Conservation (phyloP, 2,797 vertebrate species). For the Pseudochirops corinnae region DNA sequence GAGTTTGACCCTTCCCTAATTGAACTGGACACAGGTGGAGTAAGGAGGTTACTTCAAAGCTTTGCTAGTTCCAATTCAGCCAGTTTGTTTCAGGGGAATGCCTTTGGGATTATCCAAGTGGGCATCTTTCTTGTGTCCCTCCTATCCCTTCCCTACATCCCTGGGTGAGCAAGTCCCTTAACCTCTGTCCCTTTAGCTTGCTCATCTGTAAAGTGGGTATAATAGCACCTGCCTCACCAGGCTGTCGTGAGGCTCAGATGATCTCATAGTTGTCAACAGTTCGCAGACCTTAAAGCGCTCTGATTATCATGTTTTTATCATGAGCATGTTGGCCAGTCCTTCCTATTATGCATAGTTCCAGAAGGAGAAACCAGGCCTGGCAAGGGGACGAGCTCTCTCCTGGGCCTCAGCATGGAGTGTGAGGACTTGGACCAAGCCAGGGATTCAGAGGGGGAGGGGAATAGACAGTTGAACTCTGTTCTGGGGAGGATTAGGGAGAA, state of each 20-base stretch:
- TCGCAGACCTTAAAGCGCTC: neutral
- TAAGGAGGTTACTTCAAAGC: neutral
- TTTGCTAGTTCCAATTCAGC: neutral
- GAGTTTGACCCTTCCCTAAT: neutral
- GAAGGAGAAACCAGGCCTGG: neutral
- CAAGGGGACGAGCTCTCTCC: neutral
- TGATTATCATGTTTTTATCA: neutral
- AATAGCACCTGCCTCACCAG: neutral
- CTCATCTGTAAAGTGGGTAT: neutral
- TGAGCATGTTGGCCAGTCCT: neutral
- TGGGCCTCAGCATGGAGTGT: neutral
- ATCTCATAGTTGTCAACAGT: neutral
- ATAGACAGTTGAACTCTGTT: slow-evolving; percentile 31
- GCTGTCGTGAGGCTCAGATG: neutral
- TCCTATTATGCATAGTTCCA: neutral
- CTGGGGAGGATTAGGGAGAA: slow-evolving; percentile 73
- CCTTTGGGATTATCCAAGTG: neutral
- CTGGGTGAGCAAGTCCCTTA: neutral
- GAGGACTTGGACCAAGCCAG: neutral
- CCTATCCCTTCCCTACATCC: neutral
- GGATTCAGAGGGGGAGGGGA: neutral
- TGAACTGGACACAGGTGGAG: neutral
- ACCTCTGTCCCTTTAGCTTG: neutral
- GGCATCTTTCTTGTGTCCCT: neutral
- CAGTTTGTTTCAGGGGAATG: neutral